These are phyloP conservation scores for Parochlus steinenii DNA, from an alignment of 2,888 invertebrate species.

Conservation along the genomic window DNA sequence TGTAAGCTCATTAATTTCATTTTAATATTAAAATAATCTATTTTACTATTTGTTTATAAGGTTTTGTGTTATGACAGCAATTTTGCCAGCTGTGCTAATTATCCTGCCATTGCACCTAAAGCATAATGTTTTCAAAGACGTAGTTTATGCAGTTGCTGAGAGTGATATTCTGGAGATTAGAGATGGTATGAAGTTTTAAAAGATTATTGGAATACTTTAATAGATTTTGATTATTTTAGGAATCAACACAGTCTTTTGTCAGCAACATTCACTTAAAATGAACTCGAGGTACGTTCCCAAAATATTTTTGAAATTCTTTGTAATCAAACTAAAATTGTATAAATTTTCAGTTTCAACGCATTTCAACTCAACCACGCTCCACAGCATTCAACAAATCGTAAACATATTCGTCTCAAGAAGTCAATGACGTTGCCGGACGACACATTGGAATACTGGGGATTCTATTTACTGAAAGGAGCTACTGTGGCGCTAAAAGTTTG, in stretches of 20 bases:
- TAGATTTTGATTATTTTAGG: too few relatives aligned
- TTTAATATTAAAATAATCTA: too few relatives aligned
- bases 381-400: constrained; percentile 47
- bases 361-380: constrained; percentile 57
- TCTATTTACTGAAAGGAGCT: constrained; percentile 64
- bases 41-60: too few relatives aligned
- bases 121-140: constrained; percentile 59
- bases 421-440: constrained; percentile 72
- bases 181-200: too few relatives aligned
- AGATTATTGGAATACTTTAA: too few relatives aligned
- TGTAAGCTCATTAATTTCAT: too few relatives aligned
- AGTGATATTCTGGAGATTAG: constrained; percentile 71
- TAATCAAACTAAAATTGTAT: not conserved
- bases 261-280: constrained; percentile 62
- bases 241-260: constrained; percentile 66
- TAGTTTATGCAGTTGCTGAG: constrained; percentile 61
- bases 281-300: constrained; percentile 43
- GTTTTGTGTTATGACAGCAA: constrained; percentile 61
- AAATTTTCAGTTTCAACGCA: constrained; percentile 50
- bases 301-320: constrained; percentile 23
- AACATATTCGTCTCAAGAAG: constrained; percentile 61
- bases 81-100: constrained; percentile 58
- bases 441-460: constrained; percentile 78
- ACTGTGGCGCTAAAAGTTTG: constrained; percentile 62
- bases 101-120: constrained; percentile 61